Evolutionary conservation across 2,113 vertebrate species (phyloP).

Genomic region (Eolophus roseicapilla): DNA sequence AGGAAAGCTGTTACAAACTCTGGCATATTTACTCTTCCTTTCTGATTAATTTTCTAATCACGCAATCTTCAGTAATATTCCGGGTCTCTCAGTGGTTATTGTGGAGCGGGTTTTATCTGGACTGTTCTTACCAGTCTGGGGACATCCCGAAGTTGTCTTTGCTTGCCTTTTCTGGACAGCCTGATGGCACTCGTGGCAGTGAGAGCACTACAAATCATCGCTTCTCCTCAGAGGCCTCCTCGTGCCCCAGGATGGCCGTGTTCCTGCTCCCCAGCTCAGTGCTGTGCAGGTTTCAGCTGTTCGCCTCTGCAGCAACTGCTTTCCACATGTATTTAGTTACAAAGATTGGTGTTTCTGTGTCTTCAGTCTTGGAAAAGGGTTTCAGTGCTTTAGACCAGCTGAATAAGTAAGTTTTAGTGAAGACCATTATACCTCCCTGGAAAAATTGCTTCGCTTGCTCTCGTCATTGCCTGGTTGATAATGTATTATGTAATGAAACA

Average conservation of each 20-base stretch:
- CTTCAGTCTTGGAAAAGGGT: background rate
- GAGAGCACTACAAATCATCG: background rate
- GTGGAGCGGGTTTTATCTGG: background rate
- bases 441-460: background rate
- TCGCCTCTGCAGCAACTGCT: background rate
- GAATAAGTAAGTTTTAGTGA: background rate
- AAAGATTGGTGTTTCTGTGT: background rate
- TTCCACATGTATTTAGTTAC: background rate
- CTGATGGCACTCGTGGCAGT: background rate
- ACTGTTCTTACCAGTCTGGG: background rate
- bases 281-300: background rate
- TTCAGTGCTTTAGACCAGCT: background rate
- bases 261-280: background rate
- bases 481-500: background rate
- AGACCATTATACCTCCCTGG: background rate
- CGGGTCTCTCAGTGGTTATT: background rate
- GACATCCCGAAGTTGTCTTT: background rate
- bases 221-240: background rate
- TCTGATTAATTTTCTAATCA: background rate
- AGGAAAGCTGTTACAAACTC: background rate
- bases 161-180: background rate
- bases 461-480: too few species aligned
- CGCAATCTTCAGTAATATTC: background rate
- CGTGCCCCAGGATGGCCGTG: fast-evolving
- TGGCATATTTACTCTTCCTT: background rate